Evolutionary conservation across 2,797 vertebrate species (phyloP).

Genomic region (Selene dorsalis): DNA sequence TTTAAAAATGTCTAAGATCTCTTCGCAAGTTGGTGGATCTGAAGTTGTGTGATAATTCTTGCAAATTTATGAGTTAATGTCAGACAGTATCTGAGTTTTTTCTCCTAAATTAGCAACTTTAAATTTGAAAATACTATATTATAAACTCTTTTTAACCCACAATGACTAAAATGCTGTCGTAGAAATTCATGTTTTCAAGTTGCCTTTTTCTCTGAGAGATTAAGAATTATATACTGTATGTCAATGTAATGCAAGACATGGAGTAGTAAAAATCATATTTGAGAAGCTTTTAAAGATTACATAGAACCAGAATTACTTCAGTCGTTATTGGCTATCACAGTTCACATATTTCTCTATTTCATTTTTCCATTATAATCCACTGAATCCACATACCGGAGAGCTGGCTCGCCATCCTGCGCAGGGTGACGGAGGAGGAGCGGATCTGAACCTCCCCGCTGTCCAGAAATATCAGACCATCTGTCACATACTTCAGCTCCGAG

Average conservation of each 20-base stretch:
- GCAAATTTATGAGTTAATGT: no score
- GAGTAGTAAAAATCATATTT: not conserved
- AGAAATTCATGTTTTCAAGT: no score
- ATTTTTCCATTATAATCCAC: not conserved
- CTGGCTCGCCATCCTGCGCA: conserved; percentile 96
- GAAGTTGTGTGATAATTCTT: no score
- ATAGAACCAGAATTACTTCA: no score
- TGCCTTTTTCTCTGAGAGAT: no score
- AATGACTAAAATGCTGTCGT: no score
- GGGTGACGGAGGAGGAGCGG: conserved; percentile 90
- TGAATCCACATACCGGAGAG: conserved; percentile 87
- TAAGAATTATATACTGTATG: no score
- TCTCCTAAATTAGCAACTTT: no score
- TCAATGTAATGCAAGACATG: not conserved
- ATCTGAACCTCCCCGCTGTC: conserved; percentile 86
- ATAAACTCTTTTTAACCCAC: no score
- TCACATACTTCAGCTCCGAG: conserved; percentile 84
- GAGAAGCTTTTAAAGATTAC: not conserved
- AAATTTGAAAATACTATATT: no score
- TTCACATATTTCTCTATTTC: not conserved
- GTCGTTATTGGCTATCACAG: no score
- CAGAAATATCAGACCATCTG: conserved; percentile 85
- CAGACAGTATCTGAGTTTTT: no score
- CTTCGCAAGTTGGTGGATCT: not conserved
- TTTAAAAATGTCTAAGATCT: not conserved